These are phyloP conservation scores for Apostichopus leukothele DNA, from an alignment of 53 echinoderm and acorn worm species.

Conservation along the genomic window DNA sequence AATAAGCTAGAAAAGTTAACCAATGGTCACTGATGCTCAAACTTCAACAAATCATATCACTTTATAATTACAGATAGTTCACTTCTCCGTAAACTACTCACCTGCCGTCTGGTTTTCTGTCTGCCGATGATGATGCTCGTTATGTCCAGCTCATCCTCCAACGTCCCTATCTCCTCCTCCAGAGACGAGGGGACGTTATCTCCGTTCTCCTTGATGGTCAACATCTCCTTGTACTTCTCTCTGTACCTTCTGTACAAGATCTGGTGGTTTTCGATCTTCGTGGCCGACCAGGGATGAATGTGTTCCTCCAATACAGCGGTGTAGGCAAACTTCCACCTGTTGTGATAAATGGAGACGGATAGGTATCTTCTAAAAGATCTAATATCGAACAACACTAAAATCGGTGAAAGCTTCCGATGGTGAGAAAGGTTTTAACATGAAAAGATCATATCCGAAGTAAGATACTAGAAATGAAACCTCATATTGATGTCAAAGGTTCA, in stretches of 20 bases:
- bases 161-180: constrained; percentile 55
- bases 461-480: too few relatives aligned
- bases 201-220: constrained; percentile 39
- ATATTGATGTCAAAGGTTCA: too few relatives aligned
- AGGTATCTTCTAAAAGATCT: too few relatives aligned
- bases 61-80: too few relatives aligned
- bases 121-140: constrained; percentile 89
- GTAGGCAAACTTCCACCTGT: constrained; percentile 92
- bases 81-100: constrained; percentile 34
- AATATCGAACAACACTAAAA: too few relatives aligned
- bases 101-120: constrained; percentile 88
- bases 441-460: too few relatives aligned
- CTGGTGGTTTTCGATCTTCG: constrained; percentile 66
- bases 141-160: constrained; percentile 82
- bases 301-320: constrained; percentile 80
- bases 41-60: too few relatives aligned
- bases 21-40: too few relatives aligned
- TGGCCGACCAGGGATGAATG: constrained; percentile 80
- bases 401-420: too few relatives aligned
- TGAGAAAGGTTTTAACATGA: too few relatives aligned
- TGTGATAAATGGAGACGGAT: background rate
- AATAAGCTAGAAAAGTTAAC: too few relatives aligned
- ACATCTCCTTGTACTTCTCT: constrained; percentile 77
- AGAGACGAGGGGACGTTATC: constrained; percentile 50
- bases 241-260: constrained; percentile 64